phyloP scores from a whole-genome alignment of 2,888 invertebrate genomes.

The Sepioteuthis lessoniana region DNA sequence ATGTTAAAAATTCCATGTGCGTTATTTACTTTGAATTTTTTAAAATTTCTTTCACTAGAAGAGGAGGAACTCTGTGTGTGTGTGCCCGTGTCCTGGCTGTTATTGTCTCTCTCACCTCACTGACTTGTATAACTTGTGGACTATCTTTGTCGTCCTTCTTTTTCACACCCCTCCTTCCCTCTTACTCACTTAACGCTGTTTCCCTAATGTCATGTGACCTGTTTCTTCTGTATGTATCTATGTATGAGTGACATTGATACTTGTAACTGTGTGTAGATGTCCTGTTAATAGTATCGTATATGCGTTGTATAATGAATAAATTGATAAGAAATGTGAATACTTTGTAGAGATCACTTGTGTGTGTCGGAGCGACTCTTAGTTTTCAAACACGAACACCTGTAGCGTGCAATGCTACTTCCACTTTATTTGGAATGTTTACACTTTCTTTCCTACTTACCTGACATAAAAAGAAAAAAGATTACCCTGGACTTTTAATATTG shows the following conservation, averaged over 20 bases:
- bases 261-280: neutral
- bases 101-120: too few relatives aligned
- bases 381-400: neutral
- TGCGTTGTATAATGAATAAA: constrained; percentile 36
- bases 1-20: too few relatives aligned
- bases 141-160: too few relatives aligned
- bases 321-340: neutral
- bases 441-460: neutral
- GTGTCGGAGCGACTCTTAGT: neutral
- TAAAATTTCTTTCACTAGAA: too few relatives aligned
- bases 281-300: neutral
- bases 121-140: too few relatives aligned
- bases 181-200: neutral
- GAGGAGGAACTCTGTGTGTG: too few relatives aligned
- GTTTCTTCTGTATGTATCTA: neutral
- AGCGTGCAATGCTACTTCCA: neutral
- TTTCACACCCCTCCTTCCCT: neutral
- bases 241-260: neutral
- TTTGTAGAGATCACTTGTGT: neutral
- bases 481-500: neutral
- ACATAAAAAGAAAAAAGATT: neutral
- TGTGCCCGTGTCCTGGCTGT: too few relatives aligned
- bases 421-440: too few relatives aligned
- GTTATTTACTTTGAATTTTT: too few relatives aligned
- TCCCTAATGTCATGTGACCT: neutral